Evolutionary conservation across 1,140 invertebrate genomes (phyloP), one percentile per base, ranked within the genome.

Genomic region (Psix sp.): DNA sequence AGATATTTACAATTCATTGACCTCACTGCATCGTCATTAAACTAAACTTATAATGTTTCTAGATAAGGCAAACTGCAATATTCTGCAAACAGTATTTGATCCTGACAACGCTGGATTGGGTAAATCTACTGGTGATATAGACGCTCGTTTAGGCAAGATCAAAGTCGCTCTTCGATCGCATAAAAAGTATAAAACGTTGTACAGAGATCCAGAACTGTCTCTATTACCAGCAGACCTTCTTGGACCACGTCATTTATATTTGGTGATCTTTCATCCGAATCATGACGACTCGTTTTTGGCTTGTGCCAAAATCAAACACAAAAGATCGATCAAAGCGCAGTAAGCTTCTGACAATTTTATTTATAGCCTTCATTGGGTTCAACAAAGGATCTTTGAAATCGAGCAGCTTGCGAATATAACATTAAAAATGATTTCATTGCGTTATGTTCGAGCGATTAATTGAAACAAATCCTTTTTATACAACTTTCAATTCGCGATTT

Each of bases 51-150:
- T 26, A n/a, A n/a, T 49, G 35, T 57, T 78, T 84, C 29, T 62
- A 89, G 89, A 89, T 54, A 89, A 82, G 73, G 82, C 81, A 36
- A 92, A 94, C 71, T 97, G 95, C 81, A 94, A 96, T 82, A 93
- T 93, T 52, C 87, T 97, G 0, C 94, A 96, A 84, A 87, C 92
- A 13, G 89, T 97, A 0, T 96, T 95, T 76, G 94, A 97, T 88
- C 95, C 95, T 0, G 90, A 93, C 49, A 92, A 92, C 57, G 86
- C 87, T 26, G 93, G 93, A 0, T 85, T 89, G 13, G 90, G 90
- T 0, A 90, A 91, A 82, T 90, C 91, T 33, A 91, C 95, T 1
- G 96, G 96, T 1, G 95, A 97, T 81, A 83, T 98, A 52, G 93
- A 94, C 42, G 82, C 84, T 0, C 91, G 95, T 63, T 87, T 96